Conservation (phyloP, 2,797 vertebrate species). For the Fratercula arctica region DNA sequence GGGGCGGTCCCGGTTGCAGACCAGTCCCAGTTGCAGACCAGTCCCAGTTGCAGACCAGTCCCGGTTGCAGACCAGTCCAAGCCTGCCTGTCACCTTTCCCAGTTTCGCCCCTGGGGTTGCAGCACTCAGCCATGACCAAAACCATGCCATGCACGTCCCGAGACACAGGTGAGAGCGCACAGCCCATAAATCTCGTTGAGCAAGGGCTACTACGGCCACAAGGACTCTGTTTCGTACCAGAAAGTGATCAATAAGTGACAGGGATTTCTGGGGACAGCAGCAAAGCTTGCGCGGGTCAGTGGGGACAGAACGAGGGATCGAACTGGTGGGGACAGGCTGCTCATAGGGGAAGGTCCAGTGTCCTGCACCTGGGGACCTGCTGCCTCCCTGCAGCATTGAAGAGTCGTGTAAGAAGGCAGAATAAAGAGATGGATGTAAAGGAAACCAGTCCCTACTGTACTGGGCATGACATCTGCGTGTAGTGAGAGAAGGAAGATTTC, state of each 20-base stretch:
- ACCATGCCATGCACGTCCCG: accelerated
- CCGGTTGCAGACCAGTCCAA: neutral
- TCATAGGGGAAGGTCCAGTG: neutral
- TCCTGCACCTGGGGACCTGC: neutral
- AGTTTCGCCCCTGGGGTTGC: accelerated
- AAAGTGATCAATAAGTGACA: neutral
- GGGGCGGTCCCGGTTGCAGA: neutral
- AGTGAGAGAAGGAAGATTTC: neutral
- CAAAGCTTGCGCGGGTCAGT: neutral
- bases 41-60: neutral
- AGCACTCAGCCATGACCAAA: neutral
- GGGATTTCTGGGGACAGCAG: neutral
- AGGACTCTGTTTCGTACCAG: neutral
- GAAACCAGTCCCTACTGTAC: neutral
- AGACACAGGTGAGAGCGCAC: neutral
- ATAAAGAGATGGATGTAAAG: neutral
- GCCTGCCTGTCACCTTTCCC: neutral
- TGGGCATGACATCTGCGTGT: no score
- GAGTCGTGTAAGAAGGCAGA: neutral
- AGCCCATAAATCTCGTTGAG: neutral
- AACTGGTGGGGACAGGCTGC: neutral
- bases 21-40: neutral
- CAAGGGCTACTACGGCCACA: neutral
- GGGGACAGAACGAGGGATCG: neutral
- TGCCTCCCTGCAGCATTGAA: neutral